phyloP scores from a whole-genome alignment of 2,113 vertebrate species.

The Vulpes lagopus region DNA sequence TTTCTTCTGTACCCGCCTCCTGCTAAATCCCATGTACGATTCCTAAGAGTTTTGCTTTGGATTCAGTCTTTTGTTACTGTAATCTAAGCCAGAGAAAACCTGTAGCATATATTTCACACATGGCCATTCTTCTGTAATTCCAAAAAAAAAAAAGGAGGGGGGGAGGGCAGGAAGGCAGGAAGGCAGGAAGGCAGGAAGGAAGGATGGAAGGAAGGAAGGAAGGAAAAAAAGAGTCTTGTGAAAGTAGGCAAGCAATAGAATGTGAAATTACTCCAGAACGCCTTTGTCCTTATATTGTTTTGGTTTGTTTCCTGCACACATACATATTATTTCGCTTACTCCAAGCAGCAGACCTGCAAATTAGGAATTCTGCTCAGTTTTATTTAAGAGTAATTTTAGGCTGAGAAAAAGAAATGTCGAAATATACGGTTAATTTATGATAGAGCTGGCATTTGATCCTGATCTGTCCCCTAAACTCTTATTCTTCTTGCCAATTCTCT shows the following conservation, averaged over 20 bases:
- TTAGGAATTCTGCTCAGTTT: constrained; percentile 2
- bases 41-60: neutral
- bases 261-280: neutral
- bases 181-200: neutral
- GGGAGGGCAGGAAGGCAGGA: too few species aligned
- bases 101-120: neutral
- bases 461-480: neutral
- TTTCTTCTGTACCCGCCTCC: neutral
- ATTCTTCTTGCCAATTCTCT: neutral
- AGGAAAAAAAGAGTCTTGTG: neutral
- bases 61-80: neutral
- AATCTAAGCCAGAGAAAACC: neutral
- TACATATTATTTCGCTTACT: neutral
- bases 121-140: neutral
- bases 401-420: constrained; percentile 45
- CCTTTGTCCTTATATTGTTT: neutral
- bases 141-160: neutral
- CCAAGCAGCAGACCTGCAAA: neutral
- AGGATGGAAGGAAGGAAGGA: neutral
- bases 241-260: neutral
- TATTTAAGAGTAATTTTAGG: constrained; percentile 11
- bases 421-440: neutral
- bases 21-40: neutral
- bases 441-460: neutral
- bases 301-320: neutral